Evolutionary conservation across 1,140 invertebrate genomes (phyloP).

Genomic region (Amphibalanus amphitrite): DNA sequence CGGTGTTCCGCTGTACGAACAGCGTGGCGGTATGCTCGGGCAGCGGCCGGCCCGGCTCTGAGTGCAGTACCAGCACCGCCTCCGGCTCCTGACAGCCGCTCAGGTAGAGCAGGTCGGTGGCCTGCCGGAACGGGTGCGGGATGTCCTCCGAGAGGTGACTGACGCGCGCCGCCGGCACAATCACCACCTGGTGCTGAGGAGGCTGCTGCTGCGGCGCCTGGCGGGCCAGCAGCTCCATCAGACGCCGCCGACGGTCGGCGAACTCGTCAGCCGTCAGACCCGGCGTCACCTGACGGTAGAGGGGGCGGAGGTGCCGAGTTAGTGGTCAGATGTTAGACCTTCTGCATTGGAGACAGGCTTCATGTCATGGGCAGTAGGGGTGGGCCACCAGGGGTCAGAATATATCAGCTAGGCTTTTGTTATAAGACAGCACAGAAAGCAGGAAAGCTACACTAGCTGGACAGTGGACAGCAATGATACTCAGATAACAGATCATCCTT

Average conservation of each 20-base stretch:
- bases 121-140: slow-evolving; percentile 83
- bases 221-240: slow-evolving; percentile 39
- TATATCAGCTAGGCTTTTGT: background rate
- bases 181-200: slow-evolving; percentile 36
- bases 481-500: background rate
- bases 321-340: background rate
- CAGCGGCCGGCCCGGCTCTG: slow-evolving; percentile 13
- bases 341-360: background rate
- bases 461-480: background rate
- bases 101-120: slow-evolving; percentile 81
- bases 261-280: slow-evolving; percentile 57
- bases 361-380: background rate
- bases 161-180: slow-evolving; percentile 65
- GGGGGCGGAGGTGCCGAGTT: background rate
- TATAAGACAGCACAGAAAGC: background rate
- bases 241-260: slow-evolving; percentile 39
- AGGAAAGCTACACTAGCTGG: background rate
- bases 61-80: slow-evolving; percentile 48
- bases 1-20: slow-evolving; percentile 36
- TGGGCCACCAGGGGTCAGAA: background rate
- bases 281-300: slow-evolving; percentile 40
- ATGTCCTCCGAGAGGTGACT: slow-evolving; percentile 85
- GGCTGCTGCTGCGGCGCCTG: slow-evolving; percentile 21
- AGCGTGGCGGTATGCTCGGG: slow-evolving; percentile 21
- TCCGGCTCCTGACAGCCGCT: slow-evolving; percentile 81